A percentile compares a stretch with the other conserved stretches of the same genome.
Conservation (phyloP, 2,113 vertebrate genomes). For the Lepus americanus region DNA sequence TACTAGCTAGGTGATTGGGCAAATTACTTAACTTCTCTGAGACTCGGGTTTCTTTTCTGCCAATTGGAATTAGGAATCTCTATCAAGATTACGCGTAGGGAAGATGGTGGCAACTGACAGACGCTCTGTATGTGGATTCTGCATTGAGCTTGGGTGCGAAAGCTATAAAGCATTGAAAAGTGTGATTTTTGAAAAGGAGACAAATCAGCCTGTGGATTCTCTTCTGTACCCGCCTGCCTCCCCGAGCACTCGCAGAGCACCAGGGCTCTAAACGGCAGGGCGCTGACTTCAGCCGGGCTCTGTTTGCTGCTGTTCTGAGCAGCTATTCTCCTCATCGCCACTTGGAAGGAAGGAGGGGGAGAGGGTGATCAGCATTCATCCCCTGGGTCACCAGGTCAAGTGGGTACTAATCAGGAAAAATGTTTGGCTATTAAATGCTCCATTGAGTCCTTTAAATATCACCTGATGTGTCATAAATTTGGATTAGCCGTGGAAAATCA, state of each 20-base stretch:
- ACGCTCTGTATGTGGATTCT: background rate
- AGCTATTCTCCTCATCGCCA: background rate
- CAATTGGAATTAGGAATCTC: background rate
- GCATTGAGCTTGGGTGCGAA: background rate
- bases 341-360: background rate
- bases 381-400: slow-evolving; percentile 82
- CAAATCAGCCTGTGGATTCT: background rate
- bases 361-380: slow-evolving; percentile 37
- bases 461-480: slow-evolving; percentile 86
- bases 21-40: background rate
- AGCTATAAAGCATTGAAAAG: background rate
- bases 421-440: slow-evolving; percentile 87
- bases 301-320: slow-evolving; percentile 28
- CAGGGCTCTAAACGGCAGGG: background rate
- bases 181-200: background rate
- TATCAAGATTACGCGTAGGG: background rate
- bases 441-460: slow-evolving; percentile 86
- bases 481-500: slow-evolving; percentile 81
- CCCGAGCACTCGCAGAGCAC: background rate
- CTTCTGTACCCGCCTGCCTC: accelerated
- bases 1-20: background rate
- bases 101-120: background rate
- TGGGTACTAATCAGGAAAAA: slow-evolving; percentile 85
- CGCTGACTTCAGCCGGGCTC: background rate
- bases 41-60: background rate